Conservation (phyloP, 2,113 vertebrate genomes). For the Struthidea cinerea region DNA sequence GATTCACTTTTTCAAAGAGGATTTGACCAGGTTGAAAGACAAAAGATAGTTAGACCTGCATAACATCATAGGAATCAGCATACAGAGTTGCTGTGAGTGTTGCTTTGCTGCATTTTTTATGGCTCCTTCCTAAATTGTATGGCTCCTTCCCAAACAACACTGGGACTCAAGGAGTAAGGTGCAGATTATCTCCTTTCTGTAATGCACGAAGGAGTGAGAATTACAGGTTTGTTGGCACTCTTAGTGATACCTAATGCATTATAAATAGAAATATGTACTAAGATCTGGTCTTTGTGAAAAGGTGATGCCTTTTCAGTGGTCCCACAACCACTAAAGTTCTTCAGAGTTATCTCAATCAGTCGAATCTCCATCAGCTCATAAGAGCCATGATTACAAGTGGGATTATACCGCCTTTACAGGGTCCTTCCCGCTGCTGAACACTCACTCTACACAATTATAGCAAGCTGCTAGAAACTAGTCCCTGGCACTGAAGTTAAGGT, state of each 20-base stretch:
- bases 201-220: not conserved
- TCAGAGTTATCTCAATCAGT: not conserved
- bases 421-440: not conserved
- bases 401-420: not conserved
- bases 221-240: not conserved
- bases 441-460: not conserved
- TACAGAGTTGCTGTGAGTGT: not conserved
- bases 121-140: not conserved
- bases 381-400: not conserved
- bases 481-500: not conserved
- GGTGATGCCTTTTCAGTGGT: not conserved
- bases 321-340: not conserved
- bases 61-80: not conserved
- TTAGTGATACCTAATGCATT: not conserved
- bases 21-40: not conserved
- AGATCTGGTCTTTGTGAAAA: not conserved
- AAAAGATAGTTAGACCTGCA: not conserved
- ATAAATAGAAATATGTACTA: not conserved
- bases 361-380: not conserved
- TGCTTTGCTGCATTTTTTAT: not conserved
- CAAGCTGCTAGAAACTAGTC: not conserved
- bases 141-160: not conserved
- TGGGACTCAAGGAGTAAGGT: not conserved
- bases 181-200: not conserved
- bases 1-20: not conserved